Percentiles rank a stretch among this genome's conserved stretches.
Evolutionary conservation across 2,797 vertebrate genomes (phyloP).

Genomic region (Phaenicophaeus curvirostris): DNA sequence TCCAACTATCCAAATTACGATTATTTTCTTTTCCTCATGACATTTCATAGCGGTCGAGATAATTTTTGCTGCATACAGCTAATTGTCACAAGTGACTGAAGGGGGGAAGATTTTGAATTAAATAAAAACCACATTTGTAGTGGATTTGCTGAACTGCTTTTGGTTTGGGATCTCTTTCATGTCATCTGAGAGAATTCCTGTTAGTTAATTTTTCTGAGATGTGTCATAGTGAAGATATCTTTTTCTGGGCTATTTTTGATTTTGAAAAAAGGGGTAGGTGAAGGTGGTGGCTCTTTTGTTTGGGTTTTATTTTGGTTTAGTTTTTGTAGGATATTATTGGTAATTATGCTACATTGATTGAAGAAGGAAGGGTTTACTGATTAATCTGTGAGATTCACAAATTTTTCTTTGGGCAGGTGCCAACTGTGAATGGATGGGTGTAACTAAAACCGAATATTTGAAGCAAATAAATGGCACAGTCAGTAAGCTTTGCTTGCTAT

Average conservation of each 20-base stretch:
- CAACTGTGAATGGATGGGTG: conserved; percentile 25
- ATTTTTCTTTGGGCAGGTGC: background rate
- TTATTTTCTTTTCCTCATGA: background rate
- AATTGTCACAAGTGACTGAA: background rate
- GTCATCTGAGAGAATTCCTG: background rate
- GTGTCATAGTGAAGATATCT: background rate
- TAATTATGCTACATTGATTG: conserved; percentile 9
- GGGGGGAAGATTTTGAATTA: background rate
- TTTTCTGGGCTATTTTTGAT: background rate
- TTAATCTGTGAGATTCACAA: conserved; percentile 33
- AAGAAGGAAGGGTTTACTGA: conserved; percentile 25
- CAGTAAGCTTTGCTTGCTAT: conserved; percentile 22
- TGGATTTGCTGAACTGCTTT: background rate
- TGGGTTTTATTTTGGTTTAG: background rate
- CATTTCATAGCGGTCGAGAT: background rate
- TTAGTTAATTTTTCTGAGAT: background rate
- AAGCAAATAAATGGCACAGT: conserved; percentile 32
- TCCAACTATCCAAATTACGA: background rate
- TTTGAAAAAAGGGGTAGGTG: background rate
- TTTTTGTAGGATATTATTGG: background rate
- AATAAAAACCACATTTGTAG: background rate
- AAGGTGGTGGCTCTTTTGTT: background rate
- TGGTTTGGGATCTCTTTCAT: background rate
- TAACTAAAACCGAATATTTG: conserved; percentile 31
- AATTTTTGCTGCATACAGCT: background rate